Base-by-base conservation (phyloP, 2,888 invertebrate species). In the Pyrocoelia pectoralis region DNA sequence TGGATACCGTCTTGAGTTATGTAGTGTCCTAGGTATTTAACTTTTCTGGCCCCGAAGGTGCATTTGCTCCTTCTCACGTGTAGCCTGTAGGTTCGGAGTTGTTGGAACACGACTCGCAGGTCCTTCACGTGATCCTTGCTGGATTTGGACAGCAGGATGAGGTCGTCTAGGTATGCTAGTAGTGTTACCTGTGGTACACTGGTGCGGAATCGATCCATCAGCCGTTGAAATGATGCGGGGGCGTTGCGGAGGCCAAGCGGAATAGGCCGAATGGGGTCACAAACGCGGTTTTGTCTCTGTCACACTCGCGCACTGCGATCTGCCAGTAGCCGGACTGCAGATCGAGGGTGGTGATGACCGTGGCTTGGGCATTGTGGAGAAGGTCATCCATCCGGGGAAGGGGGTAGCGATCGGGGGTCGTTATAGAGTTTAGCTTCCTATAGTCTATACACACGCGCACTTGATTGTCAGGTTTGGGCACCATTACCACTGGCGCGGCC, bases 371-470 rank as follows among this genome's bases (percentile, higher is more conserved):
- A 3, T 8, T 40, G 40, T 40, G 40, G n/a, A 40, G 40, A 18
- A 79, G 60, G 15, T 81, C 80, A 52, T 81, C 81, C 24, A 81
- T 79, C 9, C 77, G 66, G 1, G 81, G 81, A 13, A 80, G 54
- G 1, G 79, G 79, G 48, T 80, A 81, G 1, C 52, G 48, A 52
- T 68, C 70, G 17, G 56, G 56, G 8, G 58, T 55, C 1, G 71
- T 73, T 12, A 73, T 65, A 4, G 68, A 62, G 65, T 56, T 72
- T 40, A 51, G 28, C 29, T n/a, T 33, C 33, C 48, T 10, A 10
- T 52, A 54, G 13, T 60, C 54, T 8, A 51, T 18, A 13, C 51
- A 40, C 5, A 58, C 41, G 8, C 28, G 15, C 2, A 50, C 15
- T n/a, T 15, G 15, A 6, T 40, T 38, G 41, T 58, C 33, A 2